These are phyloP conservation scores for Pentalonia nigronervosa DNA, from an alignment of 1,140 invertebrate genomes.

Conservation along the genomic window DNA sequence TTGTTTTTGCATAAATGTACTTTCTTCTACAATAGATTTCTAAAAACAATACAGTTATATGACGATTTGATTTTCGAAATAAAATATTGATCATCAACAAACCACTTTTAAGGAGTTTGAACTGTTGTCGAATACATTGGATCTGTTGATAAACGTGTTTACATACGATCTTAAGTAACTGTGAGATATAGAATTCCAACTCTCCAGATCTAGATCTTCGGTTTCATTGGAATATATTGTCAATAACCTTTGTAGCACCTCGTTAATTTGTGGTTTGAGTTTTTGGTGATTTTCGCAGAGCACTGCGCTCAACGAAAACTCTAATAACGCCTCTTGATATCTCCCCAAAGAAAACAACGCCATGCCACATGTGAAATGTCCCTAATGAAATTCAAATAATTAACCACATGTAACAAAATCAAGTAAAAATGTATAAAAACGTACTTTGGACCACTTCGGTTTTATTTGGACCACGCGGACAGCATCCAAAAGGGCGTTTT, in stretches of 20 bases:
- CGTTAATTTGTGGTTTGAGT: constrained; percentile 7
- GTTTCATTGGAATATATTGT: constrained; percentile 6
- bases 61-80: not conserved
- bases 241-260: constrained; percentile 33
- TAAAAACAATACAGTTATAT: not conserved
- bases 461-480: constrained; percentile 72
- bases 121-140: not conserved
- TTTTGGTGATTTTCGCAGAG: constrained; percentile 65
- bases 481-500: constrained; percentile 76
- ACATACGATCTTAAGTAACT: constrained; percentile 33
- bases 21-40: not conserved
- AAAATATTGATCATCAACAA: not conserved
- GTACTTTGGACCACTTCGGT: constrained; percentile 78
- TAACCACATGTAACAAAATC: not conserved
- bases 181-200: constrained; percentile 18
- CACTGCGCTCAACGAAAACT: constrained; percentile 71
- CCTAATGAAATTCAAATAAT: constrained; percentile 65
- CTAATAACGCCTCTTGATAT: constrained; percentile 74
- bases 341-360: constrained; percentile 71
- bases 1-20: not conserved
- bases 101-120: not conserved
- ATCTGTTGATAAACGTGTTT: constrained; percentile 6
- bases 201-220: not conserved
- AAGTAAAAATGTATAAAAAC: constrained; percentile 50
- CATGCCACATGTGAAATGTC: constrained; percentile 73